phyloP scores from a whole-genome alignment of 2,888 invertebrate species.

The Mimachlamys varia region DNA sequence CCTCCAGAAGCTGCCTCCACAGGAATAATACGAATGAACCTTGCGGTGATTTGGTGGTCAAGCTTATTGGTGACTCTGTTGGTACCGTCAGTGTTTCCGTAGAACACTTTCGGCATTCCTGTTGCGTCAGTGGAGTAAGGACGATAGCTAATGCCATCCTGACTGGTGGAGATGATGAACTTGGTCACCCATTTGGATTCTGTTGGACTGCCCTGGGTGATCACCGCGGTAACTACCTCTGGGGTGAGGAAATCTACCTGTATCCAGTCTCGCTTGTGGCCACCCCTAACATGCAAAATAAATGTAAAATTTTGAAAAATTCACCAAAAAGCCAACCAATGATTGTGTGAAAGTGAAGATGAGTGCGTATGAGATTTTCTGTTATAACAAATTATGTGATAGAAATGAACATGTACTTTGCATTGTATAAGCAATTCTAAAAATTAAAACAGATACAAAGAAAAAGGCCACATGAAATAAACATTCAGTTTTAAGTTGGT shows the following conservation, averaged over 20 bases:
- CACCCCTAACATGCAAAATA: slow-evolving; percentile 52
- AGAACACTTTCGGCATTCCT: slow-evolving; percentile 61
- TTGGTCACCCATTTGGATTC: slow-evolving; percentile 65
- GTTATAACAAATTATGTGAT: no score
- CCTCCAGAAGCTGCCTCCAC: slow-evolving; percentile 61
- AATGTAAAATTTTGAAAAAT: no score
- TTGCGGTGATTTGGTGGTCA: slow-evolving; percentile 62
- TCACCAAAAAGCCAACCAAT: no score
- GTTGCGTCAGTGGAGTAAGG: slow-evolving; percentile 54
- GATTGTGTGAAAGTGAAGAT: no score
- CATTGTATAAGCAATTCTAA: no score
- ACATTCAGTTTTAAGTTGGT: no score
- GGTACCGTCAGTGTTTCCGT: slow-evolving; percentile 65
- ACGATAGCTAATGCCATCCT: slow-evolving; percentile 67
- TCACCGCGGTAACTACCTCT: slow-evolving; percentile 64
- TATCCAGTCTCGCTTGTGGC: slow-evolving; percentile 67
- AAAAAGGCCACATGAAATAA: no score
- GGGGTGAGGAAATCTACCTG: slow-evolving; percentile 69
- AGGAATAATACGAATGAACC: slow-evolving; percentile 67
- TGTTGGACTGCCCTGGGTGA: slow-evolving; percentile 71
- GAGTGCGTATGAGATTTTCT: no score
- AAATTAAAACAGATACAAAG: no score
- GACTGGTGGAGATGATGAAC: slow-evolving; percentile 66
- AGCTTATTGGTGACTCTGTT: slow-evolving; percentile 66
- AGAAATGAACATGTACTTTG: no score